Evolutionary conservation across 2,797 vertebrate species (phyloP), one percentile per base, ranked within the genome.

Genomic region (Lepilemur septentrionalis): DNA sequence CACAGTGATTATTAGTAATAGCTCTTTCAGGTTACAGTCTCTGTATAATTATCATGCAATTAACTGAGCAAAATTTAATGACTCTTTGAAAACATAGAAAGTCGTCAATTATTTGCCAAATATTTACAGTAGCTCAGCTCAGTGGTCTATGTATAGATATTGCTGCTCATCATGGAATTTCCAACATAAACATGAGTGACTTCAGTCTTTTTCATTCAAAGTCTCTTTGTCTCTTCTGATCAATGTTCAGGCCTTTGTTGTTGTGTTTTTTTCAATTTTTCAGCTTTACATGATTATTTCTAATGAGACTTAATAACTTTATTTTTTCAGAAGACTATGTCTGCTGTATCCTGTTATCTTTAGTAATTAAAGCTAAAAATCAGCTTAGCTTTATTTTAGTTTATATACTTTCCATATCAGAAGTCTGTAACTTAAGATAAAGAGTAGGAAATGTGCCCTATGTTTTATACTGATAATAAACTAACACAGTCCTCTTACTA

Each of bases 401-500:
- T 48, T 28, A 43, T 41, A 46, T 46, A 23, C 9, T 83, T 89
- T 86, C 46, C 57, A 73, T 43, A 57, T 85, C 72, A 96, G 57
- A 4, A 79, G 46, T 43, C 52, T 57, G 65, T 46, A 23, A 32
- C 38, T 23, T 65, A 50, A 86, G 92, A 94, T 85, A 95, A 79
- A 69, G 13, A 65, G 22, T 89, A 55, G 85, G 46, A 90, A 93
- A 48, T 69, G 28, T 69, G 43, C 6, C 48, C 20, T 48, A 5
- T 69, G 50, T 91, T 95, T 79, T 55, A 57, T 41, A 72, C 72
- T 78, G 79, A 85, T 55, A 93, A 88, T 91, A 84, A 90, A 57
- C 52, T 69, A 70, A 92, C 78, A 81, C 38, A 70, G 38, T 76
- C 38, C 70, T 70, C 61, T 61, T 85, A 28, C 80, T 94, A 52